Conservation (phyloP, 2,797 vertebrate species). For the Hippoglossus hippoglossus region DNA sequence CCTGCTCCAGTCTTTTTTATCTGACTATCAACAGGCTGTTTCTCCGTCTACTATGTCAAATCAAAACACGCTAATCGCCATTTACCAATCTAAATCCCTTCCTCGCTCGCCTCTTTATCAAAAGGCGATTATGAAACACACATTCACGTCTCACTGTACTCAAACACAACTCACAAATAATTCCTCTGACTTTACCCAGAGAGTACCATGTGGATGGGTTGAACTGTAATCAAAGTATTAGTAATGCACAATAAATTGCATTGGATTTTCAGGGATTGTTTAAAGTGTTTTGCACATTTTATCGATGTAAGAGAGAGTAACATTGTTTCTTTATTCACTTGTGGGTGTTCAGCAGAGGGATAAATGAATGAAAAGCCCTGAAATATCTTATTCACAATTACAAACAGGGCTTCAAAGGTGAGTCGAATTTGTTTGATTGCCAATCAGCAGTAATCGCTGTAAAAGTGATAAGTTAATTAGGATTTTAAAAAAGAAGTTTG, state of each 20-base stretch:
- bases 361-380: neutral
- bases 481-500: neutral
- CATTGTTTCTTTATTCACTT: neutral
- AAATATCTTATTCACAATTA: neutral
- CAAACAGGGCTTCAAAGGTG: conserved; percentile 7
- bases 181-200: conserved; percentile 6
- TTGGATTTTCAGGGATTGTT: too few relatives aligned
- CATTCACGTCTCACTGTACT: conserved; percentile 2
- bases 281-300: neutral
- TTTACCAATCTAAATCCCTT: conserved; percentile 28
- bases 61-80: conserved; percentile 42
- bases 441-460: conserved; percentile 11
- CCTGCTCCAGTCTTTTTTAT: conserved; percentile 23
- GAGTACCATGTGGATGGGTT: conserved; percentile 1
- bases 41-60: conserved; percentile 16
- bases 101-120: conserved; percentile 14
- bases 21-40: conserved; percentile 19
- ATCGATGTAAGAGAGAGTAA: neutral
- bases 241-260: too few relatives aligned
- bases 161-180: conserved; percentile 17
- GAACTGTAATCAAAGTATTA: neutral
- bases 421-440: neutral
- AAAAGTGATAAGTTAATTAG: conserved; percentile 7
- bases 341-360: neutral
- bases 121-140: conserved; percentile 27